Evolutionary conservation across 2,113 vertebrate genomes (phyloP).

Genomic region (Opisthocomus hoazin): DNA sequence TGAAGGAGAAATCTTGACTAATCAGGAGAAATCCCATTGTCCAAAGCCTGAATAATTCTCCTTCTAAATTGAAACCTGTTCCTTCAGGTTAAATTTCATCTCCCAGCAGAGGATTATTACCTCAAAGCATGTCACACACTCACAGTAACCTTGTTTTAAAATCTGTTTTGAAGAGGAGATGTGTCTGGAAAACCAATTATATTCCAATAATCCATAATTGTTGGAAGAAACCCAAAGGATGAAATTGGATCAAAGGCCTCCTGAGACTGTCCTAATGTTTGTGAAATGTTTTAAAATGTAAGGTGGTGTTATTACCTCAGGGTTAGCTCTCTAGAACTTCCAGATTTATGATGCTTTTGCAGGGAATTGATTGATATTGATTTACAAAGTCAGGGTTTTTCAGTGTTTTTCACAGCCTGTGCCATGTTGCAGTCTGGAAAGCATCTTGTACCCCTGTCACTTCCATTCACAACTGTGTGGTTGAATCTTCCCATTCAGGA

Average conservation of each 20-base stretch:
- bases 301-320: background rate
- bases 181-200: background rate
- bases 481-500: background rate
- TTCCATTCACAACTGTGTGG: background rate
- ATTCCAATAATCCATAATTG: background rate
- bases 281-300: background rate
- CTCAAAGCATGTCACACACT: background rate
- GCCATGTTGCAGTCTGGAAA: background rate
- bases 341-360: slow-evolving; percentile 28
- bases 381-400: background rate
- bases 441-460: background rate
- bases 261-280: background rate
- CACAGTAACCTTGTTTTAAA: background rate
- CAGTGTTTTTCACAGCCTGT: background rate
- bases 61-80: background rate
- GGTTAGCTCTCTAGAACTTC: background rate
- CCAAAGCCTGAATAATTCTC: background rate
- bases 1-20: background rate
- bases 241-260: background rate
- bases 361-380: slow-evolving; percentile 36
- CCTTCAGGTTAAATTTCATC: slow-evolving; percentile 4
- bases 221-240: background rate
- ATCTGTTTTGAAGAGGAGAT: background rate
- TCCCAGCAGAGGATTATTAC: background rate
- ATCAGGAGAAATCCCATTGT: background rate